Evolutionary conservation across 2,113 vertebrate genomes (phyloP).

Genomic region (Canis aureus): DNA sequence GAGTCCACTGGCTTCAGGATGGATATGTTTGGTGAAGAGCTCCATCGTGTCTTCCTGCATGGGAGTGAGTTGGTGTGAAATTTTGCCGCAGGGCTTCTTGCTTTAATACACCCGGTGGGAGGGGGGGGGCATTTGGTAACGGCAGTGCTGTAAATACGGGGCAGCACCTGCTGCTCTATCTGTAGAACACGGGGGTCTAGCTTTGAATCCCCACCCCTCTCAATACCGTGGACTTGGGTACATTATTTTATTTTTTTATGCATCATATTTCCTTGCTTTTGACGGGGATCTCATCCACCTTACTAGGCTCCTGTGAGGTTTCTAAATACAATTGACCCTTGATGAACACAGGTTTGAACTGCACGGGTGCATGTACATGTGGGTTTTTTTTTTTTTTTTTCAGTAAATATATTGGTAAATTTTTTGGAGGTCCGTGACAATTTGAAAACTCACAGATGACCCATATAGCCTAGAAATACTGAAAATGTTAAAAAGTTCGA

Average conservation of each 20-base stretch:
- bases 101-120: rapidly evolving
- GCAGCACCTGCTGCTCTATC: background rate
- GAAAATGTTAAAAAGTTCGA: background rate
- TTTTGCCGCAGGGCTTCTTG: background rate
- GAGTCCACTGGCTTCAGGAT: background rate
- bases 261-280: background rate
- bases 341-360: background rate
- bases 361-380: background rate
- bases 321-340: background rate
- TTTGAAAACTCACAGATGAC: background rate
- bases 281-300: background rate
- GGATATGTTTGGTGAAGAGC: background rate
- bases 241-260: background rate
- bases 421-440: background rate
- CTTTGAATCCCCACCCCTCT: background rate
- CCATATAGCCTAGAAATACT: background rate
- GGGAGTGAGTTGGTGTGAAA: background rate
- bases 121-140: background rate
- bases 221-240: background rate
- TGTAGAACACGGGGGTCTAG: background rate
- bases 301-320: background rate
- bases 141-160: background rate
- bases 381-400: background rate
- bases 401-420: background rate
- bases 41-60: background rate